Evolutionary conservation across 1,140 invertebrate species (phyloP), one percentile per base, ranked within the genome.

Genomic region (Hyposmocoma kahamanoa): DNA sequence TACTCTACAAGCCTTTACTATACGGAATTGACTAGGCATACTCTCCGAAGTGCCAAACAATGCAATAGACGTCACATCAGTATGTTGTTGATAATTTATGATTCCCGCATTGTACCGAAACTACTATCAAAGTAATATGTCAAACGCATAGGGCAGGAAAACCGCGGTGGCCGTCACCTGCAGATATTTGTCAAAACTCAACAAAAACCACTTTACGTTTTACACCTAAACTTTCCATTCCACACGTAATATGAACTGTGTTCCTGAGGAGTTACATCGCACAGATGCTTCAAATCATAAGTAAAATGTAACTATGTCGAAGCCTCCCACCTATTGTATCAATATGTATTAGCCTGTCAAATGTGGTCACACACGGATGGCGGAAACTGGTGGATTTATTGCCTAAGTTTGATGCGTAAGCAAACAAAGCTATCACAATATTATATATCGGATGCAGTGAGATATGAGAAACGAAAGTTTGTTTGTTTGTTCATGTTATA

Each of bases 141-240:
- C 76, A 84, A 68, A 72, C 53, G 53, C 81, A 81, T 81, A 72
- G 76, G 67, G 59, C 67, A 62, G 66, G 74, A 60, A 70, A 69
- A 74, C 73, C 69, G 66, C 67, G 62, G 47, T n/a, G n/a, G 51
- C 51, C 71, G 72, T 82, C 78, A 84, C 81, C 78, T 81, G 71
- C 75, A 82, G 72, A 78, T 76, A 84, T 84, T 82, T 76, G 73
- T 82, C 78, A 81, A 82, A 82, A 82, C 64, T 77, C 62, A 59
- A 48, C 32, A 51, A 53, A 62, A 59, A 67, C 73, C 68, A 63
- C 60, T 17, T 56, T 64, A 65, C 21, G 45, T 36, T 32, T 62
- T 22, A 53, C 15, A 24, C 17, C 9, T 47, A 20, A 22, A 17
- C 36, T 32, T 30, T 32, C 48, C 17, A 42, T 13, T 13, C 20